These are phyloP conservation scores for Choristoneura rosaceana DNA, from an alignment of 2,888 invertebrate genomes.

Conservation along the genomic window DNA sequence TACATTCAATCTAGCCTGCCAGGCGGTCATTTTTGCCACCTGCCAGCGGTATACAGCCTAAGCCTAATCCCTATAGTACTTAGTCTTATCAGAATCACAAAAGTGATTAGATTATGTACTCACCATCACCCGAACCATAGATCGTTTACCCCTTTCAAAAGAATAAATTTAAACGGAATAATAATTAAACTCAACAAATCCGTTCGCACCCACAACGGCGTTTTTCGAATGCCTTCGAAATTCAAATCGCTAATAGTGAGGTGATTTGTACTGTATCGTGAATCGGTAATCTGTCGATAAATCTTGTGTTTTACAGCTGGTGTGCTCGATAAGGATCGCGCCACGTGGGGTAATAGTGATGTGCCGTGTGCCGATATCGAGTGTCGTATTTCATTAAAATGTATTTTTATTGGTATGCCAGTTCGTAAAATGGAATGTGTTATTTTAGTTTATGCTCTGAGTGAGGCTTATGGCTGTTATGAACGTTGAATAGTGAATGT, in stretches of 20 bases:
- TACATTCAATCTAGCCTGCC: too few species aligned
- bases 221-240: slow-evolving; percentile 56
- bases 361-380: slow-evolving; percentile 46
- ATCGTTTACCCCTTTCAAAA: neutral
- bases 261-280: slow-evolving; percentile 79
- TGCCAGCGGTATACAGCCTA: too few species aligned
- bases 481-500: slow-evolving; percentile 16
- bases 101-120: too few species aligned
- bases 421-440: slow-evolving; percentile 39
- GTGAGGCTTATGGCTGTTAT: slow-evolving; percentile 28
- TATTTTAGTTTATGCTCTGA: slow-evolving; percentile 17
- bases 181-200: slow-evolving; percentile 27
- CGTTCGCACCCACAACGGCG: slow-evolving; percentile 40
- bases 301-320: slow-evolving; percentile 84
- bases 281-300: slow-evolving; percentile 81
- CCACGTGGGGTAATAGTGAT: slow-evolving; percentile 76
- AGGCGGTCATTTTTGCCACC: too few species aligned
- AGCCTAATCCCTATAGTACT: too few species aligned
- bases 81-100: too few species aligned
- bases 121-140: too few species aligned
- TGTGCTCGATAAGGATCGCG: slow-evolving; percentile 77
- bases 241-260: slow-evolving; percentile 73
- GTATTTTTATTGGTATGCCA: slow-evolving; percentile 39
- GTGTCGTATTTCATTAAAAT: slow-evolving; percentile 41
- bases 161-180: slow-evolving; percentile 9